Evolutionary conservation across 2,113 vertebrate species (phyloP).

Genomic region (Phylloscopus trochilus): DNA sequence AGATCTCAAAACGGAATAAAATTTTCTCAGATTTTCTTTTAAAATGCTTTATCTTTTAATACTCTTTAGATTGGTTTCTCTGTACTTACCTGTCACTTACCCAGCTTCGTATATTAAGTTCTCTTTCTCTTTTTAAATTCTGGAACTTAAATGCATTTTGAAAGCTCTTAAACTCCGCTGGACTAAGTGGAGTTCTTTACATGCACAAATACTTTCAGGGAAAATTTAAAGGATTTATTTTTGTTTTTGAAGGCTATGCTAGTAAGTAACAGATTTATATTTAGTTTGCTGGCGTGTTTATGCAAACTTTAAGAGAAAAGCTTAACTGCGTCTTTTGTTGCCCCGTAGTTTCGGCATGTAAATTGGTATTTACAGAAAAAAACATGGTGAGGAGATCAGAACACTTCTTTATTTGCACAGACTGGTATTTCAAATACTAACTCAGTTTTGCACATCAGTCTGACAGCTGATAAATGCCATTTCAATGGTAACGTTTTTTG

Average conservation of each 20-base stretch:
- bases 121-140: background rate
- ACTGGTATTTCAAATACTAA: background rate
- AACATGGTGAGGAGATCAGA: background rate
- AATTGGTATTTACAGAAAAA: background rate
- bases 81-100: background rate
- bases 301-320: background rate
- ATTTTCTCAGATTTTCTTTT: background rate
- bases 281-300: background rate
- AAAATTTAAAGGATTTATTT: background rate
- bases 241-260: background rate
- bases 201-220: background rate
- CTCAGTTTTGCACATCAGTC: accelerated
- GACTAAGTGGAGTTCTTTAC: background rate
- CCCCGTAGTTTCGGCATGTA: background rate
- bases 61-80: background rate
- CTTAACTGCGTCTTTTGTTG: background rate
- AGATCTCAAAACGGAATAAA: background rate
- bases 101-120: background rate
- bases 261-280: background rate
- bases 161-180: background rate
- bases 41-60: background rate
- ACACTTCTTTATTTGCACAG: background rate
- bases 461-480: background rate
- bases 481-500: background rate
- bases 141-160: background rate